Conservation (phyloP, 2,888 invertebrate species). For the Ariolimax columbianus region DNA sequence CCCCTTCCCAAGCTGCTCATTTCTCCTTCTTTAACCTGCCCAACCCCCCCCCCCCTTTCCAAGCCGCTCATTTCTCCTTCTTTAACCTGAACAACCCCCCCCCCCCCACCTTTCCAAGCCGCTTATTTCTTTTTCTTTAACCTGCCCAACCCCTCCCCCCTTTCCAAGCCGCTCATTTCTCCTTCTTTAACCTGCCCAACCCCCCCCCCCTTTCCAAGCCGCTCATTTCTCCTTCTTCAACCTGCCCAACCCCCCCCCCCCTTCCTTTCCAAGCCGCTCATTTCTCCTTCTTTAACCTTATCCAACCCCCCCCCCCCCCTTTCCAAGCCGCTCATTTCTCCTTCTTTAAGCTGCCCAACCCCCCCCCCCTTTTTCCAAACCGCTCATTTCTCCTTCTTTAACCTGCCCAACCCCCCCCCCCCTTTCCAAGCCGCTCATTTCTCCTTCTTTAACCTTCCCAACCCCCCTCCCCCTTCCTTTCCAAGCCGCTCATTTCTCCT, state of each 20-base stretch:
- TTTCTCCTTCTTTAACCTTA: neutral
- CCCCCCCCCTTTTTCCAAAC: neutral
- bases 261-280: neutral
- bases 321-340: neutral
- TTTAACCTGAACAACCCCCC: no score
- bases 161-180: no score
- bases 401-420: neutral
- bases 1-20: no score
- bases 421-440: neutral
- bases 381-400: neutral
- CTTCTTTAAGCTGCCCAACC: neutral
- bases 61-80: no score
- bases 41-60: no score
- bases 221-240: neutral
- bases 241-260: neutral
- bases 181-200: neutral
- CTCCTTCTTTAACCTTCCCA: neutral
- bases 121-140: no score
- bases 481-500: neutral
- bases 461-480: conserved; percentile 20
- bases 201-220: neutral
- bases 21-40: no score
- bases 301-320: no score
- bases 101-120: no score
- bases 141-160: no score